Evolutionary conservation across 2,113 vertebrate species (phyloP), one percentile per base, ranked within the genome.

Genomic region (Epinephelus fuscoguttatus): DNA sequence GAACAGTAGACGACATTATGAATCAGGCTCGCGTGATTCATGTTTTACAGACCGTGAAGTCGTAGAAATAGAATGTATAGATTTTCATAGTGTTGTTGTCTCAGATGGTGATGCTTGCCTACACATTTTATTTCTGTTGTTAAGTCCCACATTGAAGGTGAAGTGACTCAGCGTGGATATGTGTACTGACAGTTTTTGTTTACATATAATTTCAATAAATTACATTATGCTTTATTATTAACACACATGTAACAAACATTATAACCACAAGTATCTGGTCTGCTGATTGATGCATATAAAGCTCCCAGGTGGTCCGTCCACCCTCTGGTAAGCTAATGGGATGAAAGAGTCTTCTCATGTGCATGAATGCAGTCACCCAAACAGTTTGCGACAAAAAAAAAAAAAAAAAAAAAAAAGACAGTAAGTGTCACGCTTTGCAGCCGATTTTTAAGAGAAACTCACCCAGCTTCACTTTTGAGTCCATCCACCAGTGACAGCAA

Each of bases 181-280:
- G 77, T 85, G 78, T 70, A 91, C 82, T 73, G 75, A 89, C 82
- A 73, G 55, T 87, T 89, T 68, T 84, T 87, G 83, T 91, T 89
- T 82, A 81, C 70, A 90, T 90, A 89, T 19, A 61, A 88, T 85
- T 92, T 93, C 72, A 94, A 94, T 94, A 95, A 95, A 89, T 94
- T 94, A 94, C 93, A 92, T 60, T 85, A 90, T 87, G 82, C 71
- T 91, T 88, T 82, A 90, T 93, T 88, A 93, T 94, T 55, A 91
- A 89, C 91, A 93, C 92, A 91, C 89, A 79, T 57, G 75, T 91
- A 92, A 93, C 92, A 94, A 93, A 95, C 90, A 89, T 89, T 90
- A 93, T 37, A 94, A 92, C 89, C 95, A 96, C 95, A 95, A 94
- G 95, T 95, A 86, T 95, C 94, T 93, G 95, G 95, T 95, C 95